Evolutionary conservation across 2,113 vertebrate genomes (phyloP), one percentile per base, ranked within the genome.

Genomic region (Ellobius talpinus): DNA sequence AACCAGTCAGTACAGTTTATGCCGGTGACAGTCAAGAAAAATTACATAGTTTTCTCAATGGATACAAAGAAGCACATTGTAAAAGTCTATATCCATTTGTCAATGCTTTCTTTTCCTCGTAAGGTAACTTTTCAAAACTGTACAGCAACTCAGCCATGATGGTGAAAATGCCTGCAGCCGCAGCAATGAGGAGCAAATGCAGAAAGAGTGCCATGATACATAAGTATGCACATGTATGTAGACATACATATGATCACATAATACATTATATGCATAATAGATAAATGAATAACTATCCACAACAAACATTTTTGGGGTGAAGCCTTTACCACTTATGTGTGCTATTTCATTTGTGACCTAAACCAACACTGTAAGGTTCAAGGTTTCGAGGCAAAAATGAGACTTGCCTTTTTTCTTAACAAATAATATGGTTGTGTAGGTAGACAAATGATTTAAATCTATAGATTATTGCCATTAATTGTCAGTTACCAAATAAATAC

Each of bases 1-100:
- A 87, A 90, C 58, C 58, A 81, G 45, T 82, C 26, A 90, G 1
- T 70, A 42, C 39, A 55, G 74, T 82, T 86, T 66, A 84, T 7
- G 29, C 33, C n/a, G 36, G 17, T 52, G 16, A 92, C 8, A 85
- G 50, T 31, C 63, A 87, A 92, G 76, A 92, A 91, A 90, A 95
- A 58, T 17, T 12, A 52, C 39, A 61, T 29, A 76, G 42, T 26
- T 88, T 91, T 76, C 50, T 91, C 65, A n/a, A 10, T n/a, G 55
- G 39, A 39, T 76, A 45, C 26, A 87, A 42, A 77, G 89, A 58
- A 63, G 7, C 29, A 89, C 73, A 89, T 68, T 14, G 50, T 89
- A 87, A 39, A 50, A 82, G 31, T 55, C 42, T 16, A 4, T 72
- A 8, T 47, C 24, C n/a, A 50, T 39, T 26, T 90, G 36, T 45